These are phyloP conservation scores for Caretta caretta DNA, from an alignment of 2,113 vertebrate genomes.

Conservation along the genomic window DNA sequence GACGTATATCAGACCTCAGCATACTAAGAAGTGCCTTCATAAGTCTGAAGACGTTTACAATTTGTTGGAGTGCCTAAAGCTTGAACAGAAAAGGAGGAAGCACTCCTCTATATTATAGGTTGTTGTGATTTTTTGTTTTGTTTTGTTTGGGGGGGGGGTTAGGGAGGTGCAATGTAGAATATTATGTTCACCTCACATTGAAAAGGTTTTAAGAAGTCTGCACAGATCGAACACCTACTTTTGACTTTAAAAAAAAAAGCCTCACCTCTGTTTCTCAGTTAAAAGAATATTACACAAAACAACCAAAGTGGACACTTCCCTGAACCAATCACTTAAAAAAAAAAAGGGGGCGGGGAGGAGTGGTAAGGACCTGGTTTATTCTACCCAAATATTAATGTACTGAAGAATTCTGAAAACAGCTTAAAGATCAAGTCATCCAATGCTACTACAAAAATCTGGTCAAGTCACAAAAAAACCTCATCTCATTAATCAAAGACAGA, in stretches of 20 bases:
- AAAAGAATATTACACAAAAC: neutral
- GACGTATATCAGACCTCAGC: neutral
- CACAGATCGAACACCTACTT: rapidly evolving
- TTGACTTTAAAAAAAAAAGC: neutral
- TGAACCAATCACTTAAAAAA: neutral
- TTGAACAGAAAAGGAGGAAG: neutral
- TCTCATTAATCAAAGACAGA: neutral
- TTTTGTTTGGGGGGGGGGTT: neutral
- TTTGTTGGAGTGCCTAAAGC: neutral
- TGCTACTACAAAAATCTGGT: neutral
- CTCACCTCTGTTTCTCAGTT: neutral
- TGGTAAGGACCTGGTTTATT: neutral
- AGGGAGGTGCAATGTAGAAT: neutral
- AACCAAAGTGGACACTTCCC: neutral
- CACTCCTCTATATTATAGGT: too few relatives aligned
- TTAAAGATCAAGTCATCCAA: neutral
- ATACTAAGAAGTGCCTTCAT: neutral
- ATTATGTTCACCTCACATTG: neutral
- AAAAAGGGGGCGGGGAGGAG: too few relatives aligned
- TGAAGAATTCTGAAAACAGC: neutral
- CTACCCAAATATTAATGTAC: neutral
- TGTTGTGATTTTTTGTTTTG: neutral
- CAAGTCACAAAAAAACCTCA: neutral
- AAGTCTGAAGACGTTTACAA: rapidly evolving
- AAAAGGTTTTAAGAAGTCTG: neutral